Base-by-base conservation (phyloP, 2,888 invertebrate species). In the Tetanocera ferruginea region DNA sequence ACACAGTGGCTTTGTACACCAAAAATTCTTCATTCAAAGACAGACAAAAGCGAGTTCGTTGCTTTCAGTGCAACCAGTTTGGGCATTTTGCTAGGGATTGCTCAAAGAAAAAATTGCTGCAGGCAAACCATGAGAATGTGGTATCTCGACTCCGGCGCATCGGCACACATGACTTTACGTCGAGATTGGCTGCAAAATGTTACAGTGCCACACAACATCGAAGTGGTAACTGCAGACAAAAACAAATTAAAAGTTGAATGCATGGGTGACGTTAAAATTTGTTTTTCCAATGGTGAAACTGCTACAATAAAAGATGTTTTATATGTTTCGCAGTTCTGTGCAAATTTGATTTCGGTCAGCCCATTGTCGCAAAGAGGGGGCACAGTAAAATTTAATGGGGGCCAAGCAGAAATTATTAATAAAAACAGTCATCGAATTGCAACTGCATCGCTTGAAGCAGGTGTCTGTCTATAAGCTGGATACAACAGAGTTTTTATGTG, bases 11-110 rank as follows among this genome's bases (percentile, higher is more conserved):
- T n/a, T n/a, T n/a, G n/a, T n/a, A n/a, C n/a, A n/a, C n/a, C n/a
- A n/a, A n/a, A n/a, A n/a, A n/a, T n/a, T n/a, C n/a, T n/a, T n/a
- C n/a, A n/a, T n/a, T n/a, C n/a, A n/a, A n/a, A n/a, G n/a, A n/a
- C n/a, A n/a, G n/a, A n/a, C n/a, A n/a, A n/a, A n/a, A n/a, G n/a
- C n/a, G n/a, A n/a, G n/a, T n/a, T n/a, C n/a, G n/a, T n/a, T n/a
- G n/a, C n/a, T n/a, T n/a, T n/a, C 28, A 66, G 1, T 75, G 52
- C 14, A 75, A 75, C 66, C 55, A 43, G 0, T 67, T 57, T n/a
- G 77, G 77, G 0, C 73, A 77, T 49, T 73, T 73, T 23, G 73
- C 77, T 57, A 67, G 49, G 31, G 77, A 77, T 6, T 77, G 73
- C 23, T 31, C 57, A n/a, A n/a, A n/a, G n/a, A n/a, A n/a, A n/a